Percentiles rank a stretch among this genome's conserved stretches.
Evolutionary conservation across 2,888 invertebrate genomes (phyloP).

Genomic region (Rapana venosa): DNA sequence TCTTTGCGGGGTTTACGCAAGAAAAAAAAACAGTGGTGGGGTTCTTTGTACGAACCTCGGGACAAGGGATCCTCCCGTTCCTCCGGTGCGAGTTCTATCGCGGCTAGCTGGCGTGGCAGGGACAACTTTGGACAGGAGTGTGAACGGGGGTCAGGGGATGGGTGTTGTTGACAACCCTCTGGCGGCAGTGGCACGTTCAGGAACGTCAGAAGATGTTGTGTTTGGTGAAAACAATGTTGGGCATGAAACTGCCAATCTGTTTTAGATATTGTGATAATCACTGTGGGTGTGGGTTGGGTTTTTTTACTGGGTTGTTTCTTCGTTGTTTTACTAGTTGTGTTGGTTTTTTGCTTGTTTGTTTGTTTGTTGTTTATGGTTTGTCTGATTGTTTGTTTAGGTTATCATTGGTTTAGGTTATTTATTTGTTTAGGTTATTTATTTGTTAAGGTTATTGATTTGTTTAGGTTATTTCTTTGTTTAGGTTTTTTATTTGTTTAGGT

Average conservation of each 20-base stretch:
- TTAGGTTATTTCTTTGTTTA: no score
- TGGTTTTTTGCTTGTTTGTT: background rate
- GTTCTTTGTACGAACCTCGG: background rate
- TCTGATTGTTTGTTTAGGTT: background rate
- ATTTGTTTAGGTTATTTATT: background rate
- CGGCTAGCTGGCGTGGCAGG: background rate
- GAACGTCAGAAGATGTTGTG: background rate
- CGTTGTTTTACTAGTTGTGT: background rate
- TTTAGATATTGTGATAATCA: background rate
- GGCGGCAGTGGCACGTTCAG: background rate
- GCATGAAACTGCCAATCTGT: background rate
- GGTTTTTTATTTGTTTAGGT: no score
- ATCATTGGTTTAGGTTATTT: background rate
- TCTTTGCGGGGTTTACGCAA: background rate
- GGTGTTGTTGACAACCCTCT: no score
- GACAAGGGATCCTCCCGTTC: background rate
- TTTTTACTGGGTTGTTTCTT: background rate
- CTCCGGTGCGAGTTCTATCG: background rate
- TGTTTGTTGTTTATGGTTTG: background rate
- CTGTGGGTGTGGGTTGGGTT: background rate
- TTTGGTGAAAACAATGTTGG: slow-evolving; percentile 24
- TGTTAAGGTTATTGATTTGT: no score
- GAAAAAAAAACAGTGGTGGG: background rate
- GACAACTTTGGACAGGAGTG: no score
- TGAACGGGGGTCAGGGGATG: background rate